These are phyloP conservation scores for Poecilus cupreus DNA, from an alignment of 2,888 invertebrate species.

Conservation along the genomic window DNA sequence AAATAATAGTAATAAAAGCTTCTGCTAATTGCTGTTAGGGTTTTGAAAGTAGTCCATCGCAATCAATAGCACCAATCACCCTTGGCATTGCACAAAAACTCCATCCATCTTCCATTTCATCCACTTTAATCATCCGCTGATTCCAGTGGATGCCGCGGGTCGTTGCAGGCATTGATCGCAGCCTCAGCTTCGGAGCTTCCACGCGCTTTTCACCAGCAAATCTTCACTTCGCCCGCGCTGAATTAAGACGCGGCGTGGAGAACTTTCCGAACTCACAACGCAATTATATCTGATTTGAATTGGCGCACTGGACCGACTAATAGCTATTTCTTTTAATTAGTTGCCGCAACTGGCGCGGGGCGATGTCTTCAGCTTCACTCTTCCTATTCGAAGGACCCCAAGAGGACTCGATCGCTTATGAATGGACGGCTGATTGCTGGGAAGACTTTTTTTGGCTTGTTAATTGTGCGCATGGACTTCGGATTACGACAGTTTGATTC, in stretches of 20 bases:
- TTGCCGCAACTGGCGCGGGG: not conserved
- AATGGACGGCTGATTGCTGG: too few relatives aligned
- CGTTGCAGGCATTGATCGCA: not conserved
- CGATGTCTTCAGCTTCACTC: not conserved
- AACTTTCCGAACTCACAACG: not conserved
- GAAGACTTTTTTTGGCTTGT: too few relatives aligned
- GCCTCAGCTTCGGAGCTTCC: not conserved
- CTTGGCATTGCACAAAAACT: not conserved
- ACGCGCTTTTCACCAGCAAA: not conserved
- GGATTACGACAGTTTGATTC: too few relatives aligned
- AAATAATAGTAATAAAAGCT: too few relatives aligned
- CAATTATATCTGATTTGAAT: constrained; percentile 48
- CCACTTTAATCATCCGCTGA: constrained; percentile 23
- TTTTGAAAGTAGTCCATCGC: not conserved
- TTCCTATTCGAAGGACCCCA: not conserved
- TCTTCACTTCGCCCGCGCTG: not conserved
- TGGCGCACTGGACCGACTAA: constrained; percentile 43
- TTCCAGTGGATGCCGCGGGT: not conserved
- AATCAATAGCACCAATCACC: not conserved
- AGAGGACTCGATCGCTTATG: too few relatives aligned
- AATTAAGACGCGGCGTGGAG: constrained; percentile 34
- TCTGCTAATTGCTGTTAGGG: too few relatives aligned
- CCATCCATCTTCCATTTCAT: constrained; percentile 33
- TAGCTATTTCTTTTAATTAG: constrained; percentile 49
- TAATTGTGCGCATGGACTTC: too few relatives aligned